Evolutionary conservation across 2,888 invertebrate species (phyloP).

Genomic region (Campoletis raptor): DNA sequence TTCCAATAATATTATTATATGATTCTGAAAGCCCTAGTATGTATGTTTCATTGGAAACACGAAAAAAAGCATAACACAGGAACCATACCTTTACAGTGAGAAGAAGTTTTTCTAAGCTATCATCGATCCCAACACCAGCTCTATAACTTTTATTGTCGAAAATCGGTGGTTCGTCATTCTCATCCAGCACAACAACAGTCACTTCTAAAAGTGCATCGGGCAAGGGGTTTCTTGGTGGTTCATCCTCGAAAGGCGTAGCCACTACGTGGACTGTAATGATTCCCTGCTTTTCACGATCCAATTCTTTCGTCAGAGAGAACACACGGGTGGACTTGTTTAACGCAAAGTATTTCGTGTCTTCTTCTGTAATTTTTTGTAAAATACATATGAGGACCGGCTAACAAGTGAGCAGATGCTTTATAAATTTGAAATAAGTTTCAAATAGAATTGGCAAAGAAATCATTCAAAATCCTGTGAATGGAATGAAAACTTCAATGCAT

Average conservation of each 20-base stretch:
- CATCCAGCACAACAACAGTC: constrained; percentile 86
- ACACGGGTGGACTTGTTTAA: constrained; percentile 83
- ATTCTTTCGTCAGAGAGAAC: constrained; percentile 81
- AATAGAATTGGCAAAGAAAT: not conserved
- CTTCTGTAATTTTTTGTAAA: constrained; percentile 59
- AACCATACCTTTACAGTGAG: constrained; percentile 85
- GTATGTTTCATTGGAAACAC: not conserved
- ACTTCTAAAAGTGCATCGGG: constrained; percentile 84
- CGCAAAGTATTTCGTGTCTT: constrained; percentile 83
- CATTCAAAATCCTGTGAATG: not conserved
- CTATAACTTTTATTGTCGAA: constrained; percentile 86
- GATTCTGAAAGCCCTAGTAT: not conserved
- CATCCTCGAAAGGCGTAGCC: constrained; percentile 85
- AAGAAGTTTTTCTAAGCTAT: constrained; percentile 85
- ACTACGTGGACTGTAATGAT: constrained; percentile 85
- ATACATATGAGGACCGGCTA: not conserved
- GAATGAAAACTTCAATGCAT: not conserved
- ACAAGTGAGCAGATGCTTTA: too few relatives aligned
- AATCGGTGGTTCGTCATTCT: constrained; percentile 87
- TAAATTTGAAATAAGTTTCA: too few relatives aligned
- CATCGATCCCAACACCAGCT: constrained; percentile 86
- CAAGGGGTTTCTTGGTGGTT: constrained; percentile 76
- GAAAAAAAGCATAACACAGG: not conserved
- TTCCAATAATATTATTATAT: not conserved
- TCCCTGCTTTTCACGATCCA: constrained; percentile 85